phyloP scores from a whole-genome alignment of 2,113 vertebrate genomes.

The Malurus cyaneus region DNA sequence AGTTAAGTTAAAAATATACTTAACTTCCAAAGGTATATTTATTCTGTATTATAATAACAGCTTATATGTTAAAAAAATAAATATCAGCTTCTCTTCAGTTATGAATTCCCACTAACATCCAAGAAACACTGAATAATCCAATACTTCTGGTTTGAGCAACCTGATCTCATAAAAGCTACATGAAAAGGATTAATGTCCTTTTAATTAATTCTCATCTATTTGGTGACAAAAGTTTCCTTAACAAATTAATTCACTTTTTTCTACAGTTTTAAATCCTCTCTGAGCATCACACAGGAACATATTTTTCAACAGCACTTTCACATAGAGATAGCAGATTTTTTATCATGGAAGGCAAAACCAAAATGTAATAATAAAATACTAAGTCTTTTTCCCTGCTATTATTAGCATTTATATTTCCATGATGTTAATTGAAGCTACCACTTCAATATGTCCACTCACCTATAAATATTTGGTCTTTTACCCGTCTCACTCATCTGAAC shows the following conservation, averaged over 20 bases:
- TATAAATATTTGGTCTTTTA: background rate
- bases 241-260: background rate
- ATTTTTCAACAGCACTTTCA: background rate
- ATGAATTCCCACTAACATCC: background rate
- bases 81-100: background rate
- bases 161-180: background rate
- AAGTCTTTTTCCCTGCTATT: background rate
- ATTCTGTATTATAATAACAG: background rate
- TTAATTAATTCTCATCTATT: background rate
- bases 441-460: background rate
- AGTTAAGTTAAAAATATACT: background rate
- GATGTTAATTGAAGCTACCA: background rate
- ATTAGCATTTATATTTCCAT: background rate
- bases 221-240: background rate
- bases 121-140: background rate
- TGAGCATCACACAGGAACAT: background rate
- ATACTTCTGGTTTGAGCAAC: background rate
- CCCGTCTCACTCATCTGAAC: background rate
- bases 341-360: background rate
- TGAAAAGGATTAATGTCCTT: background rate
- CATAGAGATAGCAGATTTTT: background rate
- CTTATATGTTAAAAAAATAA: background rate
- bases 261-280: background rate
- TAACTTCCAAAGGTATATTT: background rate
- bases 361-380: background rate